Conservation (phyloP, 2,888 invertebrate species). For the Ischnura elegans region DNA sequence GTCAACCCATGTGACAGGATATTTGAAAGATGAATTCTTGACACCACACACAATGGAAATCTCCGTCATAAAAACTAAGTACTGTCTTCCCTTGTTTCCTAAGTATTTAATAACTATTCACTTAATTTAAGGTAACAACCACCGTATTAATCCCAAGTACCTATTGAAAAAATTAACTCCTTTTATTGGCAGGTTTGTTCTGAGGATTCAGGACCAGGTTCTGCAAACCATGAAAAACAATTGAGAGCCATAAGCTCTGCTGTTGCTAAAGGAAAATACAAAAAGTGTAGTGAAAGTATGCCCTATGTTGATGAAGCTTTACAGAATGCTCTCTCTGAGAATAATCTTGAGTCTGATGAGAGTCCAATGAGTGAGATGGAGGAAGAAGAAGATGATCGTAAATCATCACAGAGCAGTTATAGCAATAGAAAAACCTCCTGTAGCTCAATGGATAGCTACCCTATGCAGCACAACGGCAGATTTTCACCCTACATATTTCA, state of each 20-base stretch:
- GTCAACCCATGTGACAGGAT: no score
- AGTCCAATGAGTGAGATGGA: background rate
- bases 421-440: background rate
- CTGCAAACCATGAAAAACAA: background rate
- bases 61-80: no score
- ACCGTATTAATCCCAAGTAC: no score
- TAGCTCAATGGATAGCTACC: background rate
- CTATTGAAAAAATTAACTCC: background rate
- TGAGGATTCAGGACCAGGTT: background rate
- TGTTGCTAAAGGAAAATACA: background rate
- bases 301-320: background rate
- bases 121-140: background rate
- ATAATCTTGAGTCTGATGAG: background rate
- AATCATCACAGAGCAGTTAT: background rate
- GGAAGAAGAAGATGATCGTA: background rate
- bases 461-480: background rate
- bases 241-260: background rate
- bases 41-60: no score
- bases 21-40: no score
- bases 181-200: background rate
- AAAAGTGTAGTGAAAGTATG: conserved; percentile 40
- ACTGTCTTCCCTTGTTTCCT: no score
- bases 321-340: background rate
- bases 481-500: background rate
- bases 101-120: background rate